phyloP scores from a whole-genome alignment of 2,888 invertebrate species.

The Malachius bipustulatus region DNA sequence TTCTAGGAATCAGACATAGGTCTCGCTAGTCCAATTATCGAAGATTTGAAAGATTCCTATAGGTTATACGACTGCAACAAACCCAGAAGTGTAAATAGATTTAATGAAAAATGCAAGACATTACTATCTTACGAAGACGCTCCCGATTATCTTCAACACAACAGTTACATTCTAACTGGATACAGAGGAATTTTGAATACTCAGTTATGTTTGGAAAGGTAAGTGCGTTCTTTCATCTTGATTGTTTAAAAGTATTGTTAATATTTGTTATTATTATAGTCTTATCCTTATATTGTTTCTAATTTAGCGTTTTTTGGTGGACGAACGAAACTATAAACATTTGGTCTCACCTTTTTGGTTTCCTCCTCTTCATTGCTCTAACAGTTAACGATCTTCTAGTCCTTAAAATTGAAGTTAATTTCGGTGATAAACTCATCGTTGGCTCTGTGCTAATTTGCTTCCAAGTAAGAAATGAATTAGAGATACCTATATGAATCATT shows the following conservation, averaged over 20 bases:
- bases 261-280: constrained; percentile 3
- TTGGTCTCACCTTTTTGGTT: constrained; percentile 89
- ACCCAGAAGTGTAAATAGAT: no score
- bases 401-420: constrained; percentile 64
- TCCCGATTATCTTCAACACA: constrained; percentile 73
- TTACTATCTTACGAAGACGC: constrained; percentile 45
- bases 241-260: no score
- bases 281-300: constrained; percentile 13
- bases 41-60: no score
- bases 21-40: no score
- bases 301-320: constrained; percentile 84
- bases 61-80: no score
- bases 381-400: constrained; percentile 75
- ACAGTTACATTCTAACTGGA: constrained; percentile 74
- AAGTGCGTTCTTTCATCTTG: constrained; percentile 17
- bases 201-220: constrained; percentile 82
- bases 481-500: no score
- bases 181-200: constrained; percentile 74
- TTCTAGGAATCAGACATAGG: no score
- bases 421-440: constrained; percentile 75
- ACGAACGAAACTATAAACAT: constrained; percentile 96
- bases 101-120: constrained; percentile 25
- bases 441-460: constrained; percentile 75
- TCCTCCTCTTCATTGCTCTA: constrained; percentile 69
- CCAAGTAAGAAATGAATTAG: constrained; percentile 53